phyloP scores from a whole-genome alignment of 2,797 vertebrate genomes.

The Hoplostethus atlanticus region DNA sequence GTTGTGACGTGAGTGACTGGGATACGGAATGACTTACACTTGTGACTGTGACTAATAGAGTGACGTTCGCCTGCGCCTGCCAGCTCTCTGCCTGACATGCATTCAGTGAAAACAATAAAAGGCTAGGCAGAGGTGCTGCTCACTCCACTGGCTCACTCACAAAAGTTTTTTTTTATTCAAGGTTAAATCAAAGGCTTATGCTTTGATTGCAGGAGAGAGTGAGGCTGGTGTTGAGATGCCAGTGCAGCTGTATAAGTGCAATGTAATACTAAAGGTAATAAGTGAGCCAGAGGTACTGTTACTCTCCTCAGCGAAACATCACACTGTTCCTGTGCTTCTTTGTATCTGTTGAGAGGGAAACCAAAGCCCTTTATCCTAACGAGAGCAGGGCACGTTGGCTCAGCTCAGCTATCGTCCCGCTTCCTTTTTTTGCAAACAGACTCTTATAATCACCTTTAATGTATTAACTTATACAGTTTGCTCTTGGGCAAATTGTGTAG shows the following conservation, averaged over 20 bases:
- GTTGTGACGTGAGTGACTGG: constrained; percentile 29
- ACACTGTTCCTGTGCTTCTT: constrained; percentile 32
- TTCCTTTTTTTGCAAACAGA: neutral
- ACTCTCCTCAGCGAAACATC: constrained; percentile 50
- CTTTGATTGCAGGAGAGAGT: constrained; percentile 56
- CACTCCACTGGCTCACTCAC: constrained; percentile 41
- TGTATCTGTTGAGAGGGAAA: constrained; percentile 53
- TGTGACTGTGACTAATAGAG: constrained; percentile 31
- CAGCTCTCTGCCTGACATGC: constrained; percentile 23
- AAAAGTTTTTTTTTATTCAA: constrained; percentile 59
- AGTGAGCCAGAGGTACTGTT: constrained; percentile 49
- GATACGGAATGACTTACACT: constrained; percentile 36
- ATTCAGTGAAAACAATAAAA: constrained; percentile 12
- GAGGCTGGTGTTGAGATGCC: constrained; percentile 41
- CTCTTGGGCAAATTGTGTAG: neutral
- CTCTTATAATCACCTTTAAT: neutral
- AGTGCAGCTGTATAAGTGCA: constrained; percentile 38
- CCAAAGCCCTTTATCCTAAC: constrained; percentile 58
- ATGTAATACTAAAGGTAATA: constrained; percentile 62
- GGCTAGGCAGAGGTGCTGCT: constrained; percentile 24
- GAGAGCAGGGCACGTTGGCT: constrained; percentile 33
- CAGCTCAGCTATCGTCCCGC: constrained; percentile 33
- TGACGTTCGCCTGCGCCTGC: constrained; percentile 19
- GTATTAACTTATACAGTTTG: neutral
- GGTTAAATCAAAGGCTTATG: constrained; percentile 44